Conservation (phyloP, 1,140 invertebrate species). For the Papilio aristodemus region DNA sequence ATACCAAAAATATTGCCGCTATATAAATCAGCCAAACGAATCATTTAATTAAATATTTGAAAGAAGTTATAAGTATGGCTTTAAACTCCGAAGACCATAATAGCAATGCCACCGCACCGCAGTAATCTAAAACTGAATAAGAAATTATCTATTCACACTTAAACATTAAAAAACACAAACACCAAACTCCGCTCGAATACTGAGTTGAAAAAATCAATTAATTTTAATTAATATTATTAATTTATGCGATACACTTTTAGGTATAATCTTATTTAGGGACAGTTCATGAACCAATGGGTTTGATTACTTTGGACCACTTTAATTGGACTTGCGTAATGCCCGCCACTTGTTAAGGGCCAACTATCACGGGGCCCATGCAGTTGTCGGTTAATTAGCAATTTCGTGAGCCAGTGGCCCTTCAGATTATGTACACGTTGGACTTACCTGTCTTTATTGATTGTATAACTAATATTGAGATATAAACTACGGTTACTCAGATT, state of each 20-base stretch:
- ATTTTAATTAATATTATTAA: constrained; percentile 6
- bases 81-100: too few species aligned
- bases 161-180: too few species aligned
- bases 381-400: constrained; percentile 63
- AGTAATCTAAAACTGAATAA: too few species aligned
- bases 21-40: too few species aligned
- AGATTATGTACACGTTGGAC: constrained; percentile 50
- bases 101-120: too few species aligned
- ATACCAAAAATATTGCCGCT: too few species aligned
- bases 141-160: too few species aligned
- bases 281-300: constrained; percentile 13
- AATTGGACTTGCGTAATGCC: constrained; percentile 17
- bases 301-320: constrained; percentile 18
- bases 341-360: constrained; percentile 13
- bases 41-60: too few species aligned
- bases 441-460: constrained; percentile 11
- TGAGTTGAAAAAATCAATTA: too few species aligned
- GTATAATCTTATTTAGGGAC: background rate
- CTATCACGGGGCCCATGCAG: constrained; percentile 4
- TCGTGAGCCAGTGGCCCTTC: constrained; percentile 50
- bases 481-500: background rate
- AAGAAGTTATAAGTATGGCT: too few species aligned
- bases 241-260: background rate
- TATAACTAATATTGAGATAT: background rate
- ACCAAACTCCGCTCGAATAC: too few species aligned